These are phyloP conservation scores for Rostratula benghalensis DNA, from an alignment of 2,113 vertebrate genomes.

Conservation along the genomic window DNA sequence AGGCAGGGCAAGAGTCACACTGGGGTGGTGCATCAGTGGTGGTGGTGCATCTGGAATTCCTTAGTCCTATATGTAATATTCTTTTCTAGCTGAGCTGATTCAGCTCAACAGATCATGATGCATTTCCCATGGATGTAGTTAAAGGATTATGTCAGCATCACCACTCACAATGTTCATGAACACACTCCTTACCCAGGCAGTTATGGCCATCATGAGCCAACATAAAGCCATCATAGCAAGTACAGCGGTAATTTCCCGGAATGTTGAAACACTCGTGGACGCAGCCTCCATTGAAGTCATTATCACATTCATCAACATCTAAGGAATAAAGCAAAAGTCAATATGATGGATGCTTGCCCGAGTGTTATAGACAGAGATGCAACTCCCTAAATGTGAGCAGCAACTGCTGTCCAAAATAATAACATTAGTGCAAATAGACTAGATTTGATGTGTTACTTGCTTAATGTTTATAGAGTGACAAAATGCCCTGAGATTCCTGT, in stretches of 20 bases:
- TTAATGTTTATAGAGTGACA: background rate
- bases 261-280: slow-evolving; percentile 98
- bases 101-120: background rate
- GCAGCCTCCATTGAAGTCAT: slow-evolving; percentile 92
- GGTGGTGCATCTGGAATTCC: background rate
- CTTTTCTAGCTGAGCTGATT: background rate
- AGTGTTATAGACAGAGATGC: slow-evolving; percentile 11
- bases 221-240: slow-evolving; percentile 95
- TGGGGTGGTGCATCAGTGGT: too few species aligned
- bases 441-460: background rate
- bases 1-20: background rate
- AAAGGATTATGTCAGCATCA: background rate
- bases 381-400: background rate
- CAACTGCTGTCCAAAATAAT: background rate
- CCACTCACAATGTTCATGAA: background rate
- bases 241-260: slow-evolving; percentile 96
- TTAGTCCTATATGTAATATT: background rate
- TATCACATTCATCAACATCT: slow-evolving; percentile 96
- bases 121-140: background rate
- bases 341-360: slow-evolving; percentile 33
- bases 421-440: slow-evolving; percentile 8
- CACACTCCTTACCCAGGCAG: slow-evolving; percentile 88
- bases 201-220: slow-evolving; percentile 96
- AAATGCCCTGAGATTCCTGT: background rate
- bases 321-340: slow-evolving; percentile 69